These are phyloP conservation scores for Stigmatopora argus DNA, from an alignment of 2,113 vertebrate genomes.

Conservation along the genomic window DNA sequence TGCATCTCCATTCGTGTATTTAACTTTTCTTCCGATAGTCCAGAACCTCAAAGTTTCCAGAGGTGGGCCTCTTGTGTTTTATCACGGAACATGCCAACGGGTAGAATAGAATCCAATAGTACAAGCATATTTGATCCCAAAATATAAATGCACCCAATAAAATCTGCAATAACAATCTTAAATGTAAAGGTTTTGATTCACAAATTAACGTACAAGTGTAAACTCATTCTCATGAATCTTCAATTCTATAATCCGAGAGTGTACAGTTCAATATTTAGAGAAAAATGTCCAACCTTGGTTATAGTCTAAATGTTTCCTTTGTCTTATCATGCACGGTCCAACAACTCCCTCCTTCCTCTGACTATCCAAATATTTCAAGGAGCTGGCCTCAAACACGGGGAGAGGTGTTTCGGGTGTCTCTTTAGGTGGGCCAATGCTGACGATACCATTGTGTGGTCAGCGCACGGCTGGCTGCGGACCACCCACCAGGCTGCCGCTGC, in stretches of 20 bases:
- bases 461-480: constrained; percentile 54
- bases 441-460: constrained; percentile 61
- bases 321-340: constrained; percentile 61
- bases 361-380: constrained; percentile 66
- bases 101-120: constrained; percentile 5
- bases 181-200: constrained; percentile 14
- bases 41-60: constrained; percentile 38
- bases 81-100: constrained; percentile 28
- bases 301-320: constrained; percentile 57
- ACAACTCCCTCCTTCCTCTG: constrained; percentile 26
- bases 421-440: constrained; percentile 66
- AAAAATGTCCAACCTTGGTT: constrained; percentile 39
- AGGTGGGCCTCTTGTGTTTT: constrained; percentile 48
- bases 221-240: too few species aligned
- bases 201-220: neutral
- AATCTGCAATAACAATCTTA: neutral
- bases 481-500: constrained; percentile 64
- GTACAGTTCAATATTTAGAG: constrained; percentile 46
- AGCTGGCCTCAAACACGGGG: constrained; percentile 59
- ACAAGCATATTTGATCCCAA: neutral
- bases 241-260: constrained; percentile 3
- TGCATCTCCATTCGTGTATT: constrained; percentile 29
- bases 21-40: constrained; percentile 39
- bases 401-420: constrained; percentile 65
- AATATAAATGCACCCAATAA: constrained; percentile 3